Base-by-base conservation (phyloP, 92 coral and sea anemone genomes). In the Parazoanthus darwini region DNA sequence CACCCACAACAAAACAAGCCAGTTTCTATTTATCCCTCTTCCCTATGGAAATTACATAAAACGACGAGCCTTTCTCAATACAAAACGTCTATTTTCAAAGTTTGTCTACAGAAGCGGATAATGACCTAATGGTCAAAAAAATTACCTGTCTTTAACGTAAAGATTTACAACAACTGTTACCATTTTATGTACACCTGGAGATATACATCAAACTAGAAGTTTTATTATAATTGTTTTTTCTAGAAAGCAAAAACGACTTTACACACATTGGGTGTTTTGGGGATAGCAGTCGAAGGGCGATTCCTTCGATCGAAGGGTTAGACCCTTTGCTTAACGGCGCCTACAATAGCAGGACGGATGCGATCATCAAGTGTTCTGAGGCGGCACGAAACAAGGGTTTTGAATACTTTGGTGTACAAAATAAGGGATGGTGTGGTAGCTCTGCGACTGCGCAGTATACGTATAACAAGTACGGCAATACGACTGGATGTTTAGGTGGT, bases 301-400 rank as follows among this genome's bases (percentile, higher is more conserved):
- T 82, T 70, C 37, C 36, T 15, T 5, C 39, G 6, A 71, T 82
- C 11, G 86, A 82, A 4, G 63, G 59, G 33, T 23, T 15, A 43
- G 36, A 67, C n/a, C 39, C 86, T 8, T 65, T 82, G 26, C 65
- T 82, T 44, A 42, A 82, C 23, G 77, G 77, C 63, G 23, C 5
- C 37, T 23, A 20, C 23, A 0, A 8, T 0, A 23, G 18, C 25
- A 66, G 77, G 58, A 44, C 36, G 22, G 59, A 82, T 43, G 74
- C 86, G 23, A n/a, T 82, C 46, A 15, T 44, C 22, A 82, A 82
- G 38, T 82, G 86, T 48, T 42, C 86, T 36, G 86, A 67, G 46
- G 86, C 77, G 6, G 76, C 86, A 42, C 38, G 86, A 42, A 66
- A 67, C 36, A 63, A 46, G 38, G 86, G 86, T 10, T 82, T 11